Evolutionary conservation across 2,113 vertebrate species (phyloP).

Genomic region (Laticauda laticaudata): DNA sequence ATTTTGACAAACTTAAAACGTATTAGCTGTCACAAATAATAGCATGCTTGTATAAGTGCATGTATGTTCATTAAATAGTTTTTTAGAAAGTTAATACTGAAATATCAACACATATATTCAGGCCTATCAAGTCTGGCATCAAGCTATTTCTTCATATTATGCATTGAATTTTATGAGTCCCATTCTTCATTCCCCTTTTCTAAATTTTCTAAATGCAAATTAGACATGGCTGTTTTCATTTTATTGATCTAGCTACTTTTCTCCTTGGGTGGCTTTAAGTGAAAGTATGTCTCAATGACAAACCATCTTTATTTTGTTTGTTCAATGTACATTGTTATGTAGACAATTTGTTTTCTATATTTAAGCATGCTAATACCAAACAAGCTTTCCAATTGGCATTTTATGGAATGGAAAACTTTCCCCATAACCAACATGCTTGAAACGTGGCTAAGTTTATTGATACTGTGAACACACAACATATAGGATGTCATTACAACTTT

Average conservation of each 20-base stretch:
- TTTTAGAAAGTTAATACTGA: not conserved
- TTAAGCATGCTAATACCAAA: not conserved
- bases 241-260: not conserved
- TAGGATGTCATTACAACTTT: not conserved
- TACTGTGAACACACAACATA: not conserved
- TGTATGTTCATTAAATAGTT: constrained; percentile 1
- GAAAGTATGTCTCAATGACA: not conserved
- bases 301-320: not conserved
- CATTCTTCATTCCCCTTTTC: not conserved
- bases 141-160: not conserved
- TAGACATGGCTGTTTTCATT: not conserved
- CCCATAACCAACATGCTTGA: not conserved
- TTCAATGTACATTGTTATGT: not conserved
- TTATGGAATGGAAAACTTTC: not conserved
- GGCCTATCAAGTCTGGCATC: not conserved
- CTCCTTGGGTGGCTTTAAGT: not conserved
- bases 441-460: not conserved
- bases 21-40: not conserved
- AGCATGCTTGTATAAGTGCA: not conserved
- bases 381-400: not conserved
- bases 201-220: not conserved
- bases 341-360: not conserved
- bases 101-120: not conserved
- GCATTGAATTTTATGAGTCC: not conserved
- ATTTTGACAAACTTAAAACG: not conserved